A percentile compares a stretch with the other conserved stretches of the same genome.
These are phyloP conservation scores for Polypterus bichir DNA, from an alignment of 2,113 vertebrate species.

Conservation along the genomic window DNA sequence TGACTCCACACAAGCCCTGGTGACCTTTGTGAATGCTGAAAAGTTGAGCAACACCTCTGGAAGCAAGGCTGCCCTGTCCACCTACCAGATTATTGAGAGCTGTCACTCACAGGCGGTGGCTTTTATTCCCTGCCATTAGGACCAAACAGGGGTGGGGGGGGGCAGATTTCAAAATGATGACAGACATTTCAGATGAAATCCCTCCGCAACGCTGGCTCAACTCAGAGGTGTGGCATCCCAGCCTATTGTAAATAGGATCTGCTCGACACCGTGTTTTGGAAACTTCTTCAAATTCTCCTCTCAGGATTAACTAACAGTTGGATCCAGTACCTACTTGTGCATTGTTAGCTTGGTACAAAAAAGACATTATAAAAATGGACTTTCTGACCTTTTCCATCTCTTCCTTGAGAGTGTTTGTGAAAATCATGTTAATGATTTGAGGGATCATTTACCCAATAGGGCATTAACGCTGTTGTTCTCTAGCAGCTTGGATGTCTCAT, in stretches of 20 bases:
- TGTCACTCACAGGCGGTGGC: slow-evolving; percentile 49
- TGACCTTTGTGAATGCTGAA: slow-evolving; percentile 50
- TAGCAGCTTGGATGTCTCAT: too few species aligned
- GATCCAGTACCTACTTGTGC: not conserved
- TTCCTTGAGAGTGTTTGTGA: too few species aligned
- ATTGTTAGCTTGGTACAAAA: too few species aligned
- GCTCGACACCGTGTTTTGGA: not conserved
- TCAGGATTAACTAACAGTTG: slow-evolving; percentile 1
- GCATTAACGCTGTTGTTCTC: too few species aligned
- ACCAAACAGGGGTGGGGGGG: not conserved
- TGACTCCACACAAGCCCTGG: slow-evolving; percentile 80
- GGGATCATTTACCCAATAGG: too few species aligned
- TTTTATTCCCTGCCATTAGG: slow-evolving; percentile 51
- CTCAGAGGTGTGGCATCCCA: not conserved
- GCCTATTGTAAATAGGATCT: slow-evolving; percentile 1
- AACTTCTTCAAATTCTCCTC: not conserved
- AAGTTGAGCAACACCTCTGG: slow-evolving; percentile 41
- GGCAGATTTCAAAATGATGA: too few species aligned
- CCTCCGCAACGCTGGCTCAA: slow-evolving; percentile 1
- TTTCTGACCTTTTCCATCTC: too few species aligned
- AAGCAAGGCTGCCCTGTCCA: slow-evolving; percentile 23
- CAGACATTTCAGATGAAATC: not conserved
- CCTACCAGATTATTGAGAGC: slow-evolving; percentile 41
- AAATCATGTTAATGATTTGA: too few species aligned
- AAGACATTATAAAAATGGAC: too few species aligned